Percentiles rank a stretch among this genome's conserved stretches.
These are phyloP conservation scores for Neosilurus hyrtlii DNA, from an alignment of 2,797 vertebrate species.

Conservation along the genomic window DNA sequence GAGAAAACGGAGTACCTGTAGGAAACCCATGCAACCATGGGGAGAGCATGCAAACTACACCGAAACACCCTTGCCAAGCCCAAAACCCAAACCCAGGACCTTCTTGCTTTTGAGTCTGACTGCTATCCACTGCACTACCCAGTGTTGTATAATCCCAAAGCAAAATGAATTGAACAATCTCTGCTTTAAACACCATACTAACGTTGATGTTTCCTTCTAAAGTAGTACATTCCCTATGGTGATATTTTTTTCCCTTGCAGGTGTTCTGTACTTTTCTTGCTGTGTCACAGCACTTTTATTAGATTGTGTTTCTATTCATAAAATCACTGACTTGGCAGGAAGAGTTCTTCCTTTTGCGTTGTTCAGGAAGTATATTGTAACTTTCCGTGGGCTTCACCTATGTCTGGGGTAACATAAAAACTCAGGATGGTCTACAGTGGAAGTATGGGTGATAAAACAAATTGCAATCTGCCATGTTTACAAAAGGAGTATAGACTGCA, in stretches of 20 bases:
- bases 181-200: neutral
- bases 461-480: neutral
- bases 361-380: neutral
- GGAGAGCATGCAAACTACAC: no score
- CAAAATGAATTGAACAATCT: neutral
- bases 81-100: no score
- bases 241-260: neutral
- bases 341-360: neutral
- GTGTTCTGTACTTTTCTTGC: neutral
- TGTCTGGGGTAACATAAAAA: neutral
- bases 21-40: no score
- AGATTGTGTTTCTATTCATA: constrained; percentile 1
- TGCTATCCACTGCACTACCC: no score
- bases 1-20: no score
- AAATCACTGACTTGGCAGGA: neutral
- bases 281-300: constrained; percentile 17
- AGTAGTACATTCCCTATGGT: neutral
- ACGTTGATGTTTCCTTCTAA: neutral
- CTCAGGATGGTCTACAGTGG: neutral
- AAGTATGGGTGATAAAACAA: neutral
- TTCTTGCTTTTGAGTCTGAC: no score
- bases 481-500: neutral
- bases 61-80: no score
- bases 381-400: neutral
- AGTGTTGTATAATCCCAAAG: neutral